Percentiles rank a stretch among this genome's conserved stretches.
These are phyloP conservation scores for Atrichornis clamosus DNA, from an alignment of 2,113 vertebrate genomes.

Conservation along the genomic window DNA sequence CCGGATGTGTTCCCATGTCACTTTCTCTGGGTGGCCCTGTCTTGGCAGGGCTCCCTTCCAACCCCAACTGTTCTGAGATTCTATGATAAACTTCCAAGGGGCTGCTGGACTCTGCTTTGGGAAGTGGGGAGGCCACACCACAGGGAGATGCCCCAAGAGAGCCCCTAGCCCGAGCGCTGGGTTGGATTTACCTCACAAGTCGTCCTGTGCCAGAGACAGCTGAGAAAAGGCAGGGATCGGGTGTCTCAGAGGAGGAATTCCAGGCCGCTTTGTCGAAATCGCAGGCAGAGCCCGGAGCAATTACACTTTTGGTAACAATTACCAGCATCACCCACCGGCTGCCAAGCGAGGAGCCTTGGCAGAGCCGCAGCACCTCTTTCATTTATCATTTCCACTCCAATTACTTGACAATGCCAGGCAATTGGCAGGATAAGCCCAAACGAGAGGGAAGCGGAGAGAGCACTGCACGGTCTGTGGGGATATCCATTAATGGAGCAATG, in stretches of 20 bases:
- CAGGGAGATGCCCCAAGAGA: background rate
- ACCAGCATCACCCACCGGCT: slow-evolving; percentile 32
- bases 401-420: slow-evolving; percentile 45
- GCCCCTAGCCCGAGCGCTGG: background rate
- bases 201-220: background rate
- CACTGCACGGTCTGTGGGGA: background rate
- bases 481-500: background rate
- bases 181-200: background rate
- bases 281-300: slow-evolving; percentile 53
- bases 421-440: slow-evolving; percentile 32
- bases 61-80: background rate
- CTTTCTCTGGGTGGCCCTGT: background rate
- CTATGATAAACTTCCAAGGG: background rate
- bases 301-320: slow-evolving; percentile 60
- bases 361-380: slow-evolving; percentile 23
- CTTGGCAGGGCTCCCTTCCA: background rate
- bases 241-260: slow-evolving; percentile 32
- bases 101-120: background rate
- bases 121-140: background rate
- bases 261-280: slow-evolving; percentile 8
- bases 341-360: slow-evolving; percentile 60
- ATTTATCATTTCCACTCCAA: slow-evolving; percentile 61
- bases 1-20: background rate
- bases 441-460: slow-evolving; percentile 3
- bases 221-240: background rate